phyloP scores from a whole-genome alignment of 2,797 vertebrate species.

The Buphagus erythrorhynchus region DNA sequence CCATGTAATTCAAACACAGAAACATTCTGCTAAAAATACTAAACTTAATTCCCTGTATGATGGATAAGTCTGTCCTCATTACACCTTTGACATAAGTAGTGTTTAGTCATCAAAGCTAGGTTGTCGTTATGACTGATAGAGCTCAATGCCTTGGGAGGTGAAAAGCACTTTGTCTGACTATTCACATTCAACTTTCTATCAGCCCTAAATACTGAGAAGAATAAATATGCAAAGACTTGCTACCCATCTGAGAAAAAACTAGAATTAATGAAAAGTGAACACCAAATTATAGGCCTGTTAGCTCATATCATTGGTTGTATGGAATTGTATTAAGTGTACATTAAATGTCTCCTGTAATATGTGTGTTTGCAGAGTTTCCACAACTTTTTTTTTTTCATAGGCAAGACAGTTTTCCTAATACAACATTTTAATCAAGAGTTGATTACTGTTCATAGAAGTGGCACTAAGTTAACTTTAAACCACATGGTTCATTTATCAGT shows the following conservation, averaged over 20 bases:
- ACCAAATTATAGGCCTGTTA: neutral
- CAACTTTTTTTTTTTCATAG: neutral
- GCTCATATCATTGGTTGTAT: neutral
- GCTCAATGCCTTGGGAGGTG: neutral
- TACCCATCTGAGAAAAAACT: neutral
- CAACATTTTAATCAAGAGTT: neutral
- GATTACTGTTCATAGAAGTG: neutral
- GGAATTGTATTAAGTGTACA: neutral
- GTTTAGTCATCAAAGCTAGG: constrained; percentile 8
- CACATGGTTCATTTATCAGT: neutral
- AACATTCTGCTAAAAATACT: neutral
- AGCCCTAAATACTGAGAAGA: neutral
- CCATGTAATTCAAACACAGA: neutral
- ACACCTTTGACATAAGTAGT: neutral
- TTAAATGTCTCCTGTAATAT: neutral
- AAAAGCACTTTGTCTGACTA: neutral
- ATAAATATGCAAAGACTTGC: neutral
- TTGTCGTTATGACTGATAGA: neutral
- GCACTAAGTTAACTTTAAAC: neutral
- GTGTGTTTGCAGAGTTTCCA: neutral
- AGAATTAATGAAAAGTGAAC: neutral
- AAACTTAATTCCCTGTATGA: neutral
- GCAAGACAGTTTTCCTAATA: neutral
- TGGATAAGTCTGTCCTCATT: neutral
- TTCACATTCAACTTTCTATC: neutral